Base-by-base conservation (phyloP, 2,888 invertebrate species). In the Ypsolopha scabrella region DNA sequence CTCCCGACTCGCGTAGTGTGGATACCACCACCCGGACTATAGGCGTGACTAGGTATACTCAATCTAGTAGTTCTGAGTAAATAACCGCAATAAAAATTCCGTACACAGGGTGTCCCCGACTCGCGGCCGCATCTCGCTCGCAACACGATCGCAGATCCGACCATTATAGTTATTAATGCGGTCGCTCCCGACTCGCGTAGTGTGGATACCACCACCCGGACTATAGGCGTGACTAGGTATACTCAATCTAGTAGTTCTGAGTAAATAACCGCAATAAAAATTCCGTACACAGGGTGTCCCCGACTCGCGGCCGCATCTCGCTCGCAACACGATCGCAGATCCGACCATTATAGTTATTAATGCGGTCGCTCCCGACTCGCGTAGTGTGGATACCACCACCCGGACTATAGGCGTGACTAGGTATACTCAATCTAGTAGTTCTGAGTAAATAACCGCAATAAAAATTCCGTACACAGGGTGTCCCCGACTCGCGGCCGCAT, bases 301-400 rank as follows among this genome's bases (percentile, higher is more conserved):
- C 24, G 24, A 10, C n/a, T 43, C 43, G 43, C 43, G 43, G 43
- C 14, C 43, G 43, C 43, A 13, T 3, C 14, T 13, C 11, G 33
- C 10, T 46, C 34, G 43, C 46, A 10, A 33, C 24, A 8, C 46
- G 45, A 7, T 7, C 34, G 46, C 34, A 24, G 24, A 24, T 24
- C n/a, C 24, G 24, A 24, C 24, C 24, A 67, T 66, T 65, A 66
- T 68, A 67, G 65, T 56, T 56, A 54, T 56, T 56, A 52, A 52
- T 52, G 11, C 34, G 4, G 11, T n/a, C 10, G n/a, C 24, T 10
- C 34, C 34, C 7, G 6, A 6, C 11, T 6, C 9, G 34, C n/a
- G 10, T 59, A 58, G 9, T 47, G 41, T 61, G 63, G 68, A 68
- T 53, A 60, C 2, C 58, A 49, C 51, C 44, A 24, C 33, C 11